These are phyloP conservation scores for Hycleus phaleratus DNA, from an alignment of 1,140 invertebrate species.

Conservation along the genomic window DNA sequence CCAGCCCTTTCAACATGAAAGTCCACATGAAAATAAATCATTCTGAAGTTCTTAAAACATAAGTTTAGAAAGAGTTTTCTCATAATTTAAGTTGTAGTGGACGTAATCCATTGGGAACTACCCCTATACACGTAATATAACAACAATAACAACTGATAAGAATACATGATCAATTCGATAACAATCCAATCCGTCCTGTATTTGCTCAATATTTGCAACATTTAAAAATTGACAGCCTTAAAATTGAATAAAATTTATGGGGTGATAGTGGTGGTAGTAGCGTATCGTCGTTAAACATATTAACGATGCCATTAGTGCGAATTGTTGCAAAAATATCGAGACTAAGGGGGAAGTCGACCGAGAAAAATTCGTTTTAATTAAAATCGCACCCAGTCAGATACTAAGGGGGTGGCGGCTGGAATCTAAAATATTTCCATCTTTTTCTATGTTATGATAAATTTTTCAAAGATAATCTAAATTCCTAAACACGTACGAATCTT, in stretches of 20 bases:
- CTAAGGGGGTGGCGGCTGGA: neutral
- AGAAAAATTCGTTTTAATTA: constrained; percentile 9
- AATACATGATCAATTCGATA: constrained; percentile 17
- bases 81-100: constrained; percentile 12
- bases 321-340: constrained; percentile 7
- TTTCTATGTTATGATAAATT: neutral
- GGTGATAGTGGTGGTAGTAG: too few relatives aligned
- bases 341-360: neutral
- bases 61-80: constrained; percentile 14
- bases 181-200: constrained; percentile 10
- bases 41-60: constrained; percentile 7
- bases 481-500: neutral
- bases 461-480: constrained; percentile 11
- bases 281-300: too few relatives aligned
- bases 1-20: constrained; percentile 4
- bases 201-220: neutral
- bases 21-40: constrained; percentile 17
- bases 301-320: neutral
- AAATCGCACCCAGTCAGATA: neutral
- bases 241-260: too few relatives aligned
- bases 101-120: constrained; percentile 1
- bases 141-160: neutral
- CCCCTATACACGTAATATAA: neutral
- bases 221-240: neutral
- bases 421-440: too few relatives aligned